Evolutionary conservation across 2,888 invertebrate species (phyloP).

Genomic region (Epinotia nisella): DNA sequence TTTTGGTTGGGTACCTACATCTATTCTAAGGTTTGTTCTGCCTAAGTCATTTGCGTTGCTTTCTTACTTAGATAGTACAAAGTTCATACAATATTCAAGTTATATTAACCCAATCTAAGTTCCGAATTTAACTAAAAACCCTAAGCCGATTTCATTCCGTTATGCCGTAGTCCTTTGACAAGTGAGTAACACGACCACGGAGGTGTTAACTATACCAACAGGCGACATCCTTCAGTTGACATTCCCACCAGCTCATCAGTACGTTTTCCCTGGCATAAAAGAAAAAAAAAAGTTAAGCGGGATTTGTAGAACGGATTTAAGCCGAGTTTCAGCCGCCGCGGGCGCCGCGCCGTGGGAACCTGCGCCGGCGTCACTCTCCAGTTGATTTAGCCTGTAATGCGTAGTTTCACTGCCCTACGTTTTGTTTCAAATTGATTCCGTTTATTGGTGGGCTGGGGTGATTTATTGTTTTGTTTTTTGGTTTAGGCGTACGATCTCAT

Average conservation of each 20-base stretch:
- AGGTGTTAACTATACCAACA: neutral
- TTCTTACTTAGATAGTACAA: neutral
- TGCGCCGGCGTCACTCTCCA: slow-evolving; percentile 33
- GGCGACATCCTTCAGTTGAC: slow-evolving; percentile 11
- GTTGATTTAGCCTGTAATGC: slow-evolving; percentile 42
- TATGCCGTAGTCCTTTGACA: neutral
- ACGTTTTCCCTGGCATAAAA: slow-evolving; percentile 12
- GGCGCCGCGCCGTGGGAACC: slow-evolving; percentile 54
- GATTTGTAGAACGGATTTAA: slow-evolving; percentile 39
- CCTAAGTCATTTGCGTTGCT: neutral
- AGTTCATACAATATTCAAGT: neutral
- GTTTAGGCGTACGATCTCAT: neutral
- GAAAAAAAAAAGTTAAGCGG: slow-evolving; percentile 25
- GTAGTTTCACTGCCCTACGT: slow-evolving; percentile 29
- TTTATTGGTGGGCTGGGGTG: slow-evolving; percentile 14
- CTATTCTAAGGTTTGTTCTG: neutral
- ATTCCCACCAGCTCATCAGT: slow-evolving; percentile 18
- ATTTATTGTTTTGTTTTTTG: slow-evolving; percentile 20
- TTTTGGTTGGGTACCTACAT: too few species aligned
- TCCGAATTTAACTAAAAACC: neutral
- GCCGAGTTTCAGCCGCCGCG: slow-evolving; percentile 48
- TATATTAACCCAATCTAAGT: neutral
- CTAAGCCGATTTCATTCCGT: neutral
- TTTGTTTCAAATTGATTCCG: slow-evolving; percentile 28
- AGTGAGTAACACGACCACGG: neutral